These are phyloP conservation scores for Spodoptera litura DNA, from an alignment of 1,140 invertebrate genomes.

Conservation along the genomic window DNA sequence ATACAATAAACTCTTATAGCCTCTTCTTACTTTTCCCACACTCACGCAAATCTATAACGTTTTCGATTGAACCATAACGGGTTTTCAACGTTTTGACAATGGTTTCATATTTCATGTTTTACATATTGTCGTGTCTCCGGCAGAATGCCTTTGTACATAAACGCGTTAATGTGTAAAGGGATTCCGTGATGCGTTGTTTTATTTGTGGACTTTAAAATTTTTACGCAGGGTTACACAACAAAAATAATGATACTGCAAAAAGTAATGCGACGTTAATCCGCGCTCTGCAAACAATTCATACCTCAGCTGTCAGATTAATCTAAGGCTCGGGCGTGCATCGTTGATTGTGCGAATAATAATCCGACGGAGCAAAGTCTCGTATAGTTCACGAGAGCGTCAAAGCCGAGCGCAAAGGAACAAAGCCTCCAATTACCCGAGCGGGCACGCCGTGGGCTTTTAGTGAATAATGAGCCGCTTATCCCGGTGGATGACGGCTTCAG, in stretches of 20 bases:
- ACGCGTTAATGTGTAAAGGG: conserved; percentile 20
- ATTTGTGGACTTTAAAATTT: conserved; percentile 45
- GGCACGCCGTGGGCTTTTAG: conserved; percentile 84
- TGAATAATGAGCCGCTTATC: conserved; percentile 84
- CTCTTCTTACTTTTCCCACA: conserved; percentile 47
- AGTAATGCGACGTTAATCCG: conserved; percentile 61
- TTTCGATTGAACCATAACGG: conserved; percentile 21
- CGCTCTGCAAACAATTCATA: conserved; percentile 63
- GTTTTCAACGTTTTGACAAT: conserved; percentile 42
- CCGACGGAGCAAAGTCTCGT: conserved; percentile 61
- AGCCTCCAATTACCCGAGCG: conserved; percentile 82
- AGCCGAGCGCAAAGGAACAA: conserved; percentile 78
- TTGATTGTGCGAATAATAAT: conserved; percentile 80
- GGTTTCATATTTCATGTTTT: conserved; percentile 44
- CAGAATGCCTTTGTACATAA: conserved; percentile 38
- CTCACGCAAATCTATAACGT: conserved; percentile 45
- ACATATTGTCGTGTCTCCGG: not conserved
- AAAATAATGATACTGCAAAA: conserved; percentile 55
- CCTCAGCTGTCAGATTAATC: conserved; percentile 74
- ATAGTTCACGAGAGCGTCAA: conserved; percentile 73
- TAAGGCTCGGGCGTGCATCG: conserved; percentile 65
- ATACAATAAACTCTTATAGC: conserved; percentile 45
- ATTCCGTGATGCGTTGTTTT: conserved; percentile 31
- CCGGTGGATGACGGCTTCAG: conserved; percentile 74
- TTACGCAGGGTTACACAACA: conserved; percentile 35